Evolutionary conservation across 2,113 vertebrate species (phyloP).

Genomic region (Melanotaenia duboulayi): DNA sequence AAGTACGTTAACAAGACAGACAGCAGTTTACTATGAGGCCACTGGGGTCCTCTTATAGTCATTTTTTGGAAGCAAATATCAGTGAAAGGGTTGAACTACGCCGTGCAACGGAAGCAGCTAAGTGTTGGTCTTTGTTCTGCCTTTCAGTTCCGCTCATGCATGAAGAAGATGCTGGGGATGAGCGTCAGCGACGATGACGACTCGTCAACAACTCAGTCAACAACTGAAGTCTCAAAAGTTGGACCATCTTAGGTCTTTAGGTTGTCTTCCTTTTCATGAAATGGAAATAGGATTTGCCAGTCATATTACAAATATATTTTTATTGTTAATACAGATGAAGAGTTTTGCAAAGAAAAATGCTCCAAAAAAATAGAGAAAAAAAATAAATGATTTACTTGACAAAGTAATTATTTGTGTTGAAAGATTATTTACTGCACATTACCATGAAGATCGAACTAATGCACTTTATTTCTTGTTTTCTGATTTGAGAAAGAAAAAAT

Average conservation of each 20-base stretch:
- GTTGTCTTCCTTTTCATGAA: neutral
- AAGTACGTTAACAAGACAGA: neutral
- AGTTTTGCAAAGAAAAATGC: constrained; percentile 33
- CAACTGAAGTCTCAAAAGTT: constrained; percentile 84
- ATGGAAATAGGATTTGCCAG: constrained; percentile 34
- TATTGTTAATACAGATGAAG: constrained; percentile 21
- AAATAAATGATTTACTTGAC: constrained; percentile 13
- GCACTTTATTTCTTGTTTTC: neutral
- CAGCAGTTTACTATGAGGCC: no score
- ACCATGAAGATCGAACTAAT: neutral
- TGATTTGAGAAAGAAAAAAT: neutral
- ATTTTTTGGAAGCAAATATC: no score
- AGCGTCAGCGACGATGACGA: constrained; percentile 77
- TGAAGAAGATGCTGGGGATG: constrained; percentile 77
- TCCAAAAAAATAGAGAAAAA: neutral
- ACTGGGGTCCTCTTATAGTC: no score
- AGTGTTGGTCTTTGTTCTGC: neutral
- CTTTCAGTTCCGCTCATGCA: constrained; percentile 72
- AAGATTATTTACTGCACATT: constrained; percentile 1
- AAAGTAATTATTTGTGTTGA: constrained; percentile 6
- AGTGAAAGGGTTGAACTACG: neutral
- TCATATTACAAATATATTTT: neutral
- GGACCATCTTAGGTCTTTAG: constrained; percentile 55
- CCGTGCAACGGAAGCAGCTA: neutral
- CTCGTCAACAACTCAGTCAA: constrained; percentile 68